These are phyloP conservation scores for Ochlodes sylvanus DNA, from an alignment of 2,888 invertebrate genomes.

Conservation along the genomic window DNA sequence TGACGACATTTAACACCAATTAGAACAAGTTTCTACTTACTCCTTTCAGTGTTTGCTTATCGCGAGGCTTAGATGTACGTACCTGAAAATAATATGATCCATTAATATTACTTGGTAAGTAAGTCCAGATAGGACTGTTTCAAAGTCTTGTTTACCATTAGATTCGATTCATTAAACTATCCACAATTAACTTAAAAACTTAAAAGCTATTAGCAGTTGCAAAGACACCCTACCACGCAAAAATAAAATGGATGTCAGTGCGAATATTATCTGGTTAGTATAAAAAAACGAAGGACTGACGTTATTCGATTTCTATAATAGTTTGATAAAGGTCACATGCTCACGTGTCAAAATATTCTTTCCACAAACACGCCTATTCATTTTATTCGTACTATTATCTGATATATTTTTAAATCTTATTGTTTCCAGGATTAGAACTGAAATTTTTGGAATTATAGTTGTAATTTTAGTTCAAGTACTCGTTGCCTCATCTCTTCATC, in stretches of 20 bases:
- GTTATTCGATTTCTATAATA: slow-evolving; percentile 18
- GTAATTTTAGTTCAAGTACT: no score
- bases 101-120: not conserved
- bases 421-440: not conserved
- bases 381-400: not conserved
- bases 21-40: slow-evolving; percentile 33
- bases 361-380: slow-evolving; percentile 10
- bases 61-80: slow-evolving; percentile 41
- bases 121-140: not conserved
- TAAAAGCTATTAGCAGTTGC: no score
- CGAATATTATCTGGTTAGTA: slow-evolving; percentile 8
- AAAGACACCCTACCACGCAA: no score
- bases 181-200: no score
- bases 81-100: slow-evolving; percentile 43
- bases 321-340: slow-evolving; percentile 6
- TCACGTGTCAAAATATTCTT: slow-evolving; percentile 21
- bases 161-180: no score
- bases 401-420: not conserved
- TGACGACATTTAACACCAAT: slow-evolving; percentile 24
- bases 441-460: not conserved
- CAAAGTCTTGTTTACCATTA: no score
- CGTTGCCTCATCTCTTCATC: no score
- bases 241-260: not conserved
- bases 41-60: slow-evolving; percentile 32
- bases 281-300: slow-evolving; percentile 15